Evolutionary conservation across 2,113 vertebrate genomes (phyloP).

Genomic region (Rattus rattus): DNA sequence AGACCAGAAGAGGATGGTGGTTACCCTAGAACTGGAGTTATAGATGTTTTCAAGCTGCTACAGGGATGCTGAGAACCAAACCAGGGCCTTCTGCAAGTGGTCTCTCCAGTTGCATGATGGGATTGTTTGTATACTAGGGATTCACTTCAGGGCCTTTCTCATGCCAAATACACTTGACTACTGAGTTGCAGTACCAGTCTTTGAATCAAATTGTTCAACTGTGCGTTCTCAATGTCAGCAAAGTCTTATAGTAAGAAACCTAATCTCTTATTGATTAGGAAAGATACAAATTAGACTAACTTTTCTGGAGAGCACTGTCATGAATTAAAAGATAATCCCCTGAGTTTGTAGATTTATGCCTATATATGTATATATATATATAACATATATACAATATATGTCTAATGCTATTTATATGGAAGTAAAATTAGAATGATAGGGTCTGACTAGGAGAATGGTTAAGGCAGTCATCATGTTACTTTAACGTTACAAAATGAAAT

Average conservation of each 20-base stretch:
- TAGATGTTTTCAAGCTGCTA: not conserved
- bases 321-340: not conserved
- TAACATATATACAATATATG: not conserved
- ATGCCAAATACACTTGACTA: not conserved
- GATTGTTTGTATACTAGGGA: not conserved
- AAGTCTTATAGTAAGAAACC: not conserved
- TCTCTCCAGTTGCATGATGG: not conserved
- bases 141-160: not conserved
- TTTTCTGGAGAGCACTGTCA: not conserved
- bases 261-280: not conserved
- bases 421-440: slow-evolving; percentile 24
- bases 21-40: not conserved
- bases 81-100: not conserved
- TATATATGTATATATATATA: not conserved
- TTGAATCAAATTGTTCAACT: not conserved
- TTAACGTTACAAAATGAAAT: not conserved
- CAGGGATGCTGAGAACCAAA: not conserved
- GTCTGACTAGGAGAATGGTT: not conserved
- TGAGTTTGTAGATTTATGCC: not conserved
- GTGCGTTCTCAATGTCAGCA: not conserved
- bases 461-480: not conserved
- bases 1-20: not conserved
- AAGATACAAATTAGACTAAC: not conserved
- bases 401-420: not conserved
- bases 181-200: no score